phyloP scores from a whole-genome alignment of 2,888 invertebrate species.

The Argyresthia goedartella region DNA sequence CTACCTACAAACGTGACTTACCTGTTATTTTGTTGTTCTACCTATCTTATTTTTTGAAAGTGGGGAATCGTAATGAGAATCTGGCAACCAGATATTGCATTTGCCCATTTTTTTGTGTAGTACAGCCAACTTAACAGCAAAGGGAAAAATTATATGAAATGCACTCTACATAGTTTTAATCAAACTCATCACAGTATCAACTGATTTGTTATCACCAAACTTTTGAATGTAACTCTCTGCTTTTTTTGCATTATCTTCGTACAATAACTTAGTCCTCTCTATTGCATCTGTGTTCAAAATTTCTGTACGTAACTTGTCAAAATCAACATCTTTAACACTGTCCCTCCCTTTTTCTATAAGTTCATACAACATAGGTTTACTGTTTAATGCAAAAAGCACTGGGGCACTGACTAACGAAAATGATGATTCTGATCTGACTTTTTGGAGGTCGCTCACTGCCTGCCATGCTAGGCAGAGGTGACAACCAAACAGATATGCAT shows the following conservation, averaged over 20 bases:
- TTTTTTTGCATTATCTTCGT: conserved; percentile 38
- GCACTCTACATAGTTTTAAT: conserved; percentile 35
- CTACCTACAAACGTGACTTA: neutral
- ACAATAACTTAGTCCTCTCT: conserved; percentile 39
- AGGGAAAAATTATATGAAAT: too few species aligned
- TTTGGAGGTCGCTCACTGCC: conserved; percentile 62
- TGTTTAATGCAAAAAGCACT: conserved; percentile 83
- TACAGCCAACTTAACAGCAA: too few species aligned
- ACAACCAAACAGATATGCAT: conserved; percentile 84
- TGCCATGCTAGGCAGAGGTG: conserved; percentile 88
- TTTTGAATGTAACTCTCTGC: conserved; percentile 36
- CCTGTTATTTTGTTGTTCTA: neutral
- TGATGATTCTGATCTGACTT: conserved; percentile 60
- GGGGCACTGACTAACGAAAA: conserved; percentile 85
- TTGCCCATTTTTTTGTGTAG: too few species aligned
- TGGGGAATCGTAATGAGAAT: too few species aligned
- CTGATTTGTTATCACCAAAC: conserved; percentile 47
- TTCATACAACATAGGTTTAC: conserved; percentile 76
- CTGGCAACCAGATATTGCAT: too few species aligned
- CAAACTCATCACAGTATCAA: conserved; percentile 46
- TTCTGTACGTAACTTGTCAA: conserved; percentile 55
- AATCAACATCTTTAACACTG: conserved; percentile 73
- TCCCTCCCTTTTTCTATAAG: conserved; percentile 63
- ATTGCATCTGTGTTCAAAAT: conserved; percentile 46
- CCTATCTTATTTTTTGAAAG: neutral